Evolutionary conservation across 2,113 vertebrate genomes (phyloP).

Genomic region (Ochotona curzoniae): DNA sequence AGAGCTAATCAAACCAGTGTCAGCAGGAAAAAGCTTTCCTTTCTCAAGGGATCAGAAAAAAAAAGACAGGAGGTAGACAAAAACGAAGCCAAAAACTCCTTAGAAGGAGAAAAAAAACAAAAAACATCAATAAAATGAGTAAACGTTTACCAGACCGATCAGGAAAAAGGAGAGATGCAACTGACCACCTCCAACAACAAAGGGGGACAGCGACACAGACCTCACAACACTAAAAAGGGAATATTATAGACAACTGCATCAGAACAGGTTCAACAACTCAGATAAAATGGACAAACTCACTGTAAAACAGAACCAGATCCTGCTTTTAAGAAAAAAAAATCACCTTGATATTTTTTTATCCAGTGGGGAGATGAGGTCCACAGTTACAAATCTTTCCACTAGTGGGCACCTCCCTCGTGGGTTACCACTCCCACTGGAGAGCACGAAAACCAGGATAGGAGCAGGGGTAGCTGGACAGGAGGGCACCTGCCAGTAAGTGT

Average conservation of each 20-base stretch:
- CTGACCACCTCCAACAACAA: no score
- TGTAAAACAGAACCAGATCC: background rate
- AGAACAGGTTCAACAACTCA: background rate
- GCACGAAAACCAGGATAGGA: no score
- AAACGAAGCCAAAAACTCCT: background rate
- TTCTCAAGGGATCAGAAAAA: background rate
- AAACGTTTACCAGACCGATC: no score
- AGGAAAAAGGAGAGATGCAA: background rate
- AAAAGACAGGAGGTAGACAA: background rate
- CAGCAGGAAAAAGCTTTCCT: no score
- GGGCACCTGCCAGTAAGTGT: no score
- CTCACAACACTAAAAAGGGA: background rate
- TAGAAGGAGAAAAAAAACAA: no score
- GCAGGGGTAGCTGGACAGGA: no score
- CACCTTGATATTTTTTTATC: background rate
- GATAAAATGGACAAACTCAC: background rate
- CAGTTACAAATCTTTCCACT: background rate
- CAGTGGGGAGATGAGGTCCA: constrained; percentile 4
- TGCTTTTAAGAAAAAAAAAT: background rate
- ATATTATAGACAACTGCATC: background rate
- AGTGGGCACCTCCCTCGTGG: no score
- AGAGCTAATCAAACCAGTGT: no score
- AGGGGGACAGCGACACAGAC: no score
- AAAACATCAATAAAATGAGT: no score
- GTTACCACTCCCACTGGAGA: no score